Percentiles rank a stretch among this genome's conserved stretches.
Conservation (phyloP, 2,113 vertebrate genomes). For the Erinaceus europaeus region DNA sequence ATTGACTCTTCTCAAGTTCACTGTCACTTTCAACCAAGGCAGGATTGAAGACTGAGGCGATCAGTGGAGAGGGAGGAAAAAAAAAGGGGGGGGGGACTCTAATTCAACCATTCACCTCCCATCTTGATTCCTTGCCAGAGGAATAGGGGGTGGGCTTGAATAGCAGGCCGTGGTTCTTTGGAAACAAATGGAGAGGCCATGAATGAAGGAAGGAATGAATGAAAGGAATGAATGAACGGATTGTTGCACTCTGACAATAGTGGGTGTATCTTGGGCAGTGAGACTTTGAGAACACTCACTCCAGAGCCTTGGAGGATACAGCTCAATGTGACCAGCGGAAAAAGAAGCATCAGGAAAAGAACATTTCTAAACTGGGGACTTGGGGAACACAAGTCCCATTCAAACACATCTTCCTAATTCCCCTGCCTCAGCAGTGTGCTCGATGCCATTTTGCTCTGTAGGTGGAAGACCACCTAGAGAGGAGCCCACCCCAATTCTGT, state of each 20-base stretch:
- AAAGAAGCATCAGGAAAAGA: constrained; percentile 42
- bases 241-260: constrained; percentile 60
- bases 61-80: not conserved
- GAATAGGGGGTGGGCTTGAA: constrained; percentile 46
- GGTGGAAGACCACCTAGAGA: no score
- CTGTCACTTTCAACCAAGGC: constrained; percentile 44
- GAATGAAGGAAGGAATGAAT: constrained; percentile 65
- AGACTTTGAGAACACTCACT: constrained; percentile 56
- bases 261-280: constrained; percentile 14
- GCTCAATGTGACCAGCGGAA: constrained; percentile 37
- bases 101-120: not conserved
- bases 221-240: constrained; percentile 69
- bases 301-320: constrained; percentile 14
- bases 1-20: constrained; percentile 61
- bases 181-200: constrained; percentile 60
- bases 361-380: not conserved
- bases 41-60: constrained; percentile 20
- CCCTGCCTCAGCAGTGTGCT: not conserved
- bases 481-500: not conserved
- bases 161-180: constrained; percentile 46
- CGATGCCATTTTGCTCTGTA: not conserved
- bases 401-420: not conserved
- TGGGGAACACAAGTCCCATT: constrained; percentile 46
- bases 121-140: constrained; percentile 13
- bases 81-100: not conserved